Percentiles rank a stretch among this genome's conserved stretches.
Evolutionary conservation across 2,113 vertebrate genomes (phyloP).

Genomic region (Sarotherodon lohbergeri): DNA sequence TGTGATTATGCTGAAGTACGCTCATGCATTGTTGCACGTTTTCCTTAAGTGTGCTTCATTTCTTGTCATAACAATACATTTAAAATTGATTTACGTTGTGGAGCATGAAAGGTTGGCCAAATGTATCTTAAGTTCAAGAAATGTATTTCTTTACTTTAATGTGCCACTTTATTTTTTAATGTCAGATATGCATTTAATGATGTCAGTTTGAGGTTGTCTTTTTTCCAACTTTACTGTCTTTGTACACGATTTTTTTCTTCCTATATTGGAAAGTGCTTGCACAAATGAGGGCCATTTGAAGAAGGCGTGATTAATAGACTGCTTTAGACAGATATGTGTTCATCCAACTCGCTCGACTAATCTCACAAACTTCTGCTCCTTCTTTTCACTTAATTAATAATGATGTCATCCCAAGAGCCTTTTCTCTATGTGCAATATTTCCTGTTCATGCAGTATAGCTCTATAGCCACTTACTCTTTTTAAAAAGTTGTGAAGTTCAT

Average conservation of each 20-base stretch:
- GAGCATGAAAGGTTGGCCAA: not conserved
- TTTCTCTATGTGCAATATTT: conserved; percentile 56
- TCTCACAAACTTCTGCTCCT: conserved; percentile 4
- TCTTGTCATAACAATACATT: not conserved
- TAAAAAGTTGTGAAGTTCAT: conserved; percentile 14
- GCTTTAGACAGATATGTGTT: not conserved
- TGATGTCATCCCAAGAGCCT: conserved; percentile 63
- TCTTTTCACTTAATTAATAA: conserved; percentile 48
- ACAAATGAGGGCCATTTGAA: not conserved
- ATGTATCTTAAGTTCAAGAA: not conserved
- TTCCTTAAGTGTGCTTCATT: not conserved
- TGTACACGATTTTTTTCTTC: not conserved
- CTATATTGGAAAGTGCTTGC: not conserved
- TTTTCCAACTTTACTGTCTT: not conserved
- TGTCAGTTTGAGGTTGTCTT: conserved; percentile 32
- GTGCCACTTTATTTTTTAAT: not conserved
- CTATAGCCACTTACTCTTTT: conserved; percentile 14
- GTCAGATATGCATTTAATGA: conserved; percentile 38
- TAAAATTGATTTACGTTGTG: not conserved
- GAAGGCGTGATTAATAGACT: not conserved
- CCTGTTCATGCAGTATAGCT: conserved; percentile 23
- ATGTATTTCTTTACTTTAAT: not conserved
- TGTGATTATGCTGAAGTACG: not conserved
- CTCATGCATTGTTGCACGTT: not conserved
- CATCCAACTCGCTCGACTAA: not conserved